Evolutionary conservation across 1,140 invertebrate species (phyloP).

Genomic region (Saccostrea cuccullata): DNA sequence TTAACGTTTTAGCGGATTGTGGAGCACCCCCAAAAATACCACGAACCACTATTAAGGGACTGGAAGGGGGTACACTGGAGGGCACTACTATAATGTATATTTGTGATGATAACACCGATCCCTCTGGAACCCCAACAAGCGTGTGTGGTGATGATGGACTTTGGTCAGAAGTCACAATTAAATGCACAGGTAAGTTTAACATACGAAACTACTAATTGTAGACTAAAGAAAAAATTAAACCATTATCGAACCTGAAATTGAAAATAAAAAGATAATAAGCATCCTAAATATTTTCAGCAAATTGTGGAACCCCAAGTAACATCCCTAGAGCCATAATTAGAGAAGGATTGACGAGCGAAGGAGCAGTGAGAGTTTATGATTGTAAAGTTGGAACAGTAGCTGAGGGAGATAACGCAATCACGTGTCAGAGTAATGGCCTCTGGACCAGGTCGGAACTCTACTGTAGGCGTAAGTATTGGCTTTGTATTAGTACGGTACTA

Average conservation of each 20-base stretch:
- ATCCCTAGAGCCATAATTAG: neutral
- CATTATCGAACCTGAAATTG: neutral
- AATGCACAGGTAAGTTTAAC: neutral
- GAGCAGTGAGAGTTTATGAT: slow-evolving; percentile 1
- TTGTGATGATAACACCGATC: slow-evolving; percentile 22
- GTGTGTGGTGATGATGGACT: neutral
- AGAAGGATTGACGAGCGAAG: neutral
- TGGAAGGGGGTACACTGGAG: slow-evolving; percentile 2
- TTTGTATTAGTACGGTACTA: neutral
- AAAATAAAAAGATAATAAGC: neutral
- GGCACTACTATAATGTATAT: slow-evolving; percentile 4
- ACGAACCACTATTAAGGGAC: slow-evolving; percentile 14
- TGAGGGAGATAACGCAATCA: neutral
- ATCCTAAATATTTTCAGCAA: neutral
- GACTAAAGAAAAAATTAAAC: neutral
- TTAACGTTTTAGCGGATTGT: slow-evolving; percentile 17
- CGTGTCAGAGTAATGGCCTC: slow-evolving; percentile 16
- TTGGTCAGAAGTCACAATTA: slow-evolving; percentile 12
- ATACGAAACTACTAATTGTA: neutral
- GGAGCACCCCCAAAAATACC: neutral
- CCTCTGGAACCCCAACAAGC: neutral
- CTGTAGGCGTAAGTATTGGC: slow-evolving; percentile 17
- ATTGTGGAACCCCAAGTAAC: slow-evolving; percentile 24
- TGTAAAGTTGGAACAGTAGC: neutral
- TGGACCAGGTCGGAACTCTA: slow-evolving; percentile 16